A percentile compares a stretch with the other conserved stretches of the same genome.
phyloP scores from a whole-genome alignment of 2,113 vertebrate species.

The Alethe castanea region DNA sequence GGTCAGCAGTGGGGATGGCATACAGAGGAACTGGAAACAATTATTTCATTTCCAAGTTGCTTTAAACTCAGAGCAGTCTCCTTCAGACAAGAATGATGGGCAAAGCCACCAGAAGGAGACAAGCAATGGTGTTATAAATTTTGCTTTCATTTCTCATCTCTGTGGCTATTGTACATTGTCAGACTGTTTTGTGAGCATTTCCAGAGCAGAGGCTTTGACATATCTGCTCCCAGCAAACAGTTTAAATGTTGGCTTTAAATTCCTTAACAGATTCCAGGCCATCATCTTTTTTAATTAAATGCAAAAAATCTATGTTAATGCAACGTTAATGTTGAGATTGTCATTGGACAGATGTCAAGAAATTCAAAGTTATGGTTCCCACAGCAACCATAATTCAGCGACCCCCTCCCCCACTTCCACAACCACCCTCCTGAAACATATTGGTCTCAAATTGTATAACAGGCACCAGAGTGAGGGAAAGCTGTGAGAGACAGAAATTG shows the following conservation, averaged over 20 bases:
- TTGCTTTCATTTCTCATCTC: not conserved
- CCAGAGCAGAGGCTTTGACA: conserved; percentile 65
- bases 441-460: conserved; percentile 33
- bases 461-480: not conserved
- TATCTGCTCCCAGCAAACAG: conserved; percentile 63
- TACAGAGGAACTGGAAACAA: not conserved
- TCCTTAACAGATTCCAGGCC: conserved; percentile 74
- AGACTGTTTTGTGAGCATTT: not conserved
- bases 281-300: conserved; percentile 76
- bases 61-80: not conserved
- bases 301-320: conserved; percentile 73
- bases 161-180: conserved; percentile 26
- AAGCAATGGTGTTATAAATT: not conserved
- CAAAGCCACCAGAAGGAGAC: conserved; percentile 5
- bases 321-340: conserved; percentile 73
- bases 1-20: not conserved
- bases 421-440: conserved; percentile 38
- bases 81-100: not conserved
- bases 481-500: not conserved
- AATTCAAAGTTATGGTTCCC: conserved; percentile 74
- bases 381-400: conserved; percentile 70
- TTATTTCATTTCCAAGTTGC: not conserved
- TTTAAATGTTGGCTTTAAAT: conserved; percentile 74
- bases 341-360: conserved; percentile 75
- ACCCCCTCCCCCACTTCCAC: conserved; percentile 46